Evolutionary conservation across 2,113 vertebrate genomes (phyloP).

Genomic region (Gobio gobio): DNA sequence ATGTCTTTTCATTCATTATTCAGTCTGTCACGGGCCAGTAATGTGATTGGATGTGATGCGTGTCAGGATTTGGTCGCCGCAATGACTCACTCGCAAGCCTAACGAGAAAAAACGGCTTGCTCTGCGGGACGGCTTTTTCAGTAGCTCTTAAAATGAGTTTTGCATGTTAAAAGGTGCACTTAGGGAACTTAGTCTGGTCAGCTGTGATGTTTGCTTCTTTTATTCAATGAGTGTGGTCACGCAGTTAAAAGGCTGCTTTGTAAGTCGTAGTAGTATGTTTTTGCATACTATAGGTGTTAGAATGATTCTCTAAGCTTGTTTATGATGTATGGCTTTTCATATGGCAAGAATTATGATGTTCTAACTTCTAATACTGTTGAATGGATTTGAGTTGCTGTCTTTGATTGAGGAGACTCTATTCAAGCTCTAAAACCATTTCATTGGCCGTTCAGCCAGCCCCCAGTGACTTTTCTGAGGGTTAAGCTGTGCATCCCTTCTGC

Average conservation of each 20-base stretch:
- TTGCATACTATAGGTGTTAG: not conserved
- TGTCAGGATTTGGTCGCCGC: slow-evolving; percentile 67
- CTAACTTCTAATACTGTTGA: no score
- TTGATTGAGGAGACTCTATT: no score
- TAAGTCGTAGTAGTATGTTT: not conserved
- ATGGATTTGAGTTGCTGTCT: no score
- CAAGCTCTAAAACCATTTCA: not conserved
- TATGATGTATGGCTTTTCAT: not conserved
- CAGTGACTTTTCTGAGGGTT: not conserved
- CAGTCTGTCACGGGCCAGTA: slow-evolving; percentile 66
- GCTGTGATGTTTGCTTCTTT: not conserved
- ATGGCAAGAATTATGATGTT: no score
- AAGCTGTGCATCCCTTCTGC: not conserved
- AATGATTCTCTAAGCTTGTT: not conserved
- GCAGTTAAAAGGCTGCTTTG: slow-evolving; percentile 10
- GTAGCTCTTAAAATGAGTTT: slow-evolving; percentile 18
- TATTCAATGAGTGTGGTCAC: not conserved
- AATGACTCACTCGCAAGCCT: slow-evolving; percentile 61
- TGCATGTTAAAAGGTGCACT: slow-evolving; percentile 40
- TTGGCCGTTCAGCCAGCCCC: not conserved
- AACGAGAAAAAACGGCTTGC: slow-evolving; percentile 61
- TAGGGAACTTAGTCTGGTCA: slow-evolving; percentile 33
- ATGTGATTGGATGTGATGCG: slow-evolving; percentile 73
- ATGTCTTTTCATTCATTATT: slow-evolving; percentile 71
- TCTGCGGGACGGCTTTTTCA: slow-evolving; percentile 11